Evolutionary conservation across 2,113 vertebrate species (phyloP).

Genomic region (Cyrtonyx montezumae): DNA sequence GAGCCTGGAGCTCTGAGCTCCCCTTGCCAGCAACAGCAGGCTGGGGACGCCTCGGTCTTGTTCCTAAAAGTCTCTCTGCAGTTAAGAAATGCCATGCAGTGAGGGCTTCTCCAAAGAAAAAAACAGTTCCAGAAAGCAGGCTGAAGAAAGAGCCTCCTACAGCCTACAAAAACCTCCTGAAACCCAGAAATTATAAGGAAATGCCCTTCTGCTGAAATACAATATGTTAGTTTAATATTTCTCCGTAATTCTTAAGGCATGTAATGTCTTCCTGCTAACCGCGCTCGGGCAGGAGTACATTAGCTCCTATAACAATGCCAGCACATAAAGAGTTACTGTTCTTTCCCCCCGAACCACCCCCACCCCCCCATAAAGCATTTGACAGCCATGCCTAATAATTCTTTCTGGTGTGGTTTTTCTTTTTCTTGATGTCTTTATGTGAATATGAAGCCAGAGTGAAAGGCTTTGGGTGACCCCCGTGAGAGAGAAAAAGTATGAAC

Average conservation of each 20-base stretch:
- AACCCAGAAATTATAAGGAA: background rate
- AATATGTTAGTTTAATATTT: background rate
- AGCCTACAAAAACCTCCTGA: background rate
- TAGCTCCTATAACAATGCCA: conserved; percentile 64
- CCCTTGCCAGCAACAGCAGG: background rate
- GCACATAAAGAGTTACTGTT: conserved; percentile 74
- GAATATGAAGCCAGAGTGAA: conserved; percentile 91
- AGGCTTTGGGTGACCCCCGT: conserved; percentile 91
- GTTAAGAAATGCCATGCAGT: background rate
- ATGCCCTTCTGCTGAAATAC: background rate
- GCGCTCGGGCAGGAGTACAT: conserved; percentile 26
- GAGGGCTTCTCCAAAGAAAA: background rate
- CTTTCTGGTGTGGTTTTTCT: conserved; percentile 90
- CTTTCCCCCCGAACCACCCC: conserved; percentile 8
- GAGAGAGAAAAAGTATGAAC: conserved; percentile 88
- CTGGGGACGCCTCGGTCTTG: background rate
- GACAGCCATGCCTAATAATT: conserved; percentile 99
- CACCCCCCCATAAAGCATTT: conserved; percentile 82
- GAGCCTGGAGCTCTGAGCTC: background rate
- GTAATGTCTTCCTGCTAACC: conserved; percentile 10
- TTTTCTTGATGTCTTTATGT: conserved; percentile 99
- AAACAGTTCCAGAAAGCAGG: background rate
- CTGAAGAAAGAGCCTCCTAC: background rate
- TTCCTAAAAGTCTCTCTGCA: background rate
- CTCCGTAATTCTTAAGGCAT: background rate